These are phyloP conservation scores for Erpornis zantholeuca DNA, from an alignment of 2,113 vertebrate genomes.

Conservation along the genomic window DNA sequence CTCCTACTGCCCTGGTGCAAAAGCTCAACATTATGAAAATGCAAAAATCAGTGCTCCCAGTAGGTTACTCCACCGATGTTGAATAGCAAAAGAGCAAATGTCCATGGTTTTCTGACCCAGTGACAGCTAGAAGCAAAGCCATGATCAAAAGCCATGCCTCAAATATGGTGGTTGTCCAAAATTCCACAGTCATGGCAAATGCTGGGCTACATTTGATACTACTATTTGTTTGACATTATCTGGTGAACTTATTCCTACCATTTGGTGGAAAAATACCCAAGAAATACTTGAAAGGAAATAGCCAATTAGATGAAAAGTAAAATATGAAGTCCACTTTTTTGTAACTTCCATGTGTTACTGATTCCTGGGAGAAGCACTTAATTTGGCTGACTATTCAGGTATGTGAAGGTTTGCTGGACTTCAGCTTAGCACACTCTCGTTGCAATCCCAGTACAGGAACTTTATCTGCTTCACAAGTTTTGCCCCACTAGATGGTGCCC, in stretches of 20 bases:
- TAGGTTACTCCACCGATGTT: fast-evolving
- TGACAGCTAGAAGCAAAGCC: background rate
- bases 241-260: background rate
- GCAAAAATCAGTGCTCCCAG: background rate
- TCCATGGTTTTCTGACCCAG: background rate
- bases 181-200: background rate
- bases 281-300: background rate
- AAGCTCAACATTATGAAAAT: background rate
- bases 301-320: background rate
- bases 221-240: background rate
- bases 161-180: background rate
- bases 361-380: background rate
- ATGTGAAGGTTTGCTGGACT: background rate
- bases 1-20: background rate
- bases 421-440: background rate
- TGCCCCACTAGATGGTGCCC: background rate
- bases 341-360: background rate
- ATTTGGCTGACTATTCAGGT: background rate
- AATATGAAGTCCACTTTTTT: background rate
- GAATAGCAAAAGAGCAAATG: background rate
- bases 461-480: background rate
- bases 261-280: background rate
- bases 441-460: background rate
- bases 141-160: background rate
- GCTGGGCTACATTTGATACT: background rate